These are phyloP conservation scores for Sturnira hondurensis DNA, from an alignment of 2,113 vertebrate species.

Conservation along the genomic window DNA sequence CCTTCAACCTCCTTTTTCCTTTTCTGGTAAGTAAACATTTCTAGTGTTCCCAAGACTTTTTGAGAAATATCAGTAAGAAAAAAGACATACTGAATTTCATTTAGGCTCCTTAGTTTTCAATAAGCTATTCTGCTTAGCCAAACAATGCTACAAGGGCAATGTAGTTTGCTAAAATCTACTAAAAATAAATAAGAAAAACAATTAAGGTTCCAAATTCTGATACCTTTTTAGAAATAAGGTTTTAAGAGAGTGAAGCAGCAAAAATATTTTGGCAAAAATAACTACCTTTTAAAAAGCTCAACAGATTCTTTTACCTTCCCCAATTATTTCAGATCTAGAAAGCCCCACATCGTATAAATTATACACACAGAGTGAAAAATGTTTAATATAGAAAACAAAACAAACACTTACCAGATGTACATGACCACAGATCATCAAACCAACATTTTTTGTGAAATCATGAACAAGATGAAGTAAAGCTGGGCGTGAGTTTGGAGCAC, in stretches of 20 bases:
- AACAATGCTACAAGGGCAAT: not conserved
- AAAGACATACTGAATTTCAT: not conserved
- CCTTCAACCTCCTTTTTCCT: not conserved
- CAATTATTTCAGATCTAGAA: conserved; percentile 14
- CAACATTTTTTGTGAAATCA: conserved; percentile 97
- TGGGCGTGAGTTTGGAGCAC: conserved; percentile 93
- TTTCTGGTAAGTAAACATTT: not conserved
- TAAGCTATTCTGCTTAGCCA: not conserved
- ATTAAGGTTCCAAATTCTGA: not conserved
- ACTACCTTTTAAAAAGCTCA: not conserved
- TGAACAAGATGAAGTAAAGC: conserved; percentile 96
- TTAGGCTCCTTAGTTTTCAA: not conserved
- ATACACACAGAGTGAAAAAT: not conserved
- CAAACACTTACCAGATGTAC: conserved; percentile 88
- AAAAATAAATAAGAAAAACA: not conserved
- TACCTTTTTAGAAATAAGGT: not conserved
- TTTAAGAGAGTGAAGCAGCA: not conserved
- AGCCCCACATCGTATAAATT: not conserved
- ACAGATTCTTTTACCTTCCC: not conserved
- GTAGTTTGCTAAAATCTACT: not conserved
- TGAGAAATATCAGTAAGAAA: not conserved
- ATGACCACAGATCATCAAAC: conserved; percentile 97
- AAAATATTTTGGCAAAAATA: conserved; percentile 31
- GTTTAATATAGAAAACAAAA: conserved; percentile 9
- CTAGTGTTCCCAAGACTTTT: not conserved